Base-by-base conservation (phyloP, 35 echinoderm and acorn worm genomes). In the Patiria miniata region DNA sequence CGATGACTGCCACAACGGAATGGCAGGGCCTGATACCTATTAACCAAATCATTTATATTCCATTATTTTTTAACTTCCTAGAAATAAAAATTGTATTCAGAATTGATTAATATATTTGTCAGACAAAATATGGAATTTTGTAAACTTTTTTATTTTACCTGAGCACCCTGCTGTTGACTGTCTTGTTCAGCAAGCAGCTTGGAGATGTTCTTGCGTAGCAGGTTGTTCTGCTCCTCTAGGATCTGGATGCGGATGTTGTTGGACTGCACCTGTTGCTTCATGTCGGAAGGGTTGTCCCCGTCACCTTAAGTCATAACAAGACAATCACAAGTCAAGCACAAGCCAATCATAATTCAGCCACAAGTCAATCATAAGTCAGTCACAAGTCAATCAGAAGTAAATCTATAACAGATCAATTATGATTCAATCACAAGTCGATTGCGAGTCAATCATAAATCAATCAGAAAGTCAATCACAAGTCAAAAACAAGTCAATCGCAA, bases 201-300 rank as follows among this genome's bases (percentile, higher is more conserved):
- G 36, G 42, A 42, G 61, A 98, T 92, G 55, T 83, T 94, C 29
- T 94, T 89, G 33, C 96, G 78, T 33, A 98, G 83, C 29, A 89
- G 81, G 83, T 87, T 90, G 79, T 98, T 98, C 33, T 94, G 88
- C 54, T 98, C 96, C 52, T 94, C 92, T 39, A 98, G 65, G 21
- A 98, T 90, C 59, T 94, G 92, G 57, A 98, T 98, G 17, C 96
- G 85, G 36, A 98, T 44, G 50, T 91, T 98, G 65, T 98, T 98
- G 16, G 92, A 87, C 61, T 98, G 91, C 37, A 98, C 90, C 57
- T 94, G 96, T 51, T 81, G 81, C 8, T 87, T 81, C 96, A 94
- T 91, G 37, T 88, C 87, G 18, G 42, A 68, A 44, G 89, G 84
- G 36, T 91, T 87, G 55, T 93, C 87, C 16, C 91, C 94, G 86